phyloP scores from a whole-genome alignment of 2,888 invertebrate species.

The Monochamus alternatus region DNA sequence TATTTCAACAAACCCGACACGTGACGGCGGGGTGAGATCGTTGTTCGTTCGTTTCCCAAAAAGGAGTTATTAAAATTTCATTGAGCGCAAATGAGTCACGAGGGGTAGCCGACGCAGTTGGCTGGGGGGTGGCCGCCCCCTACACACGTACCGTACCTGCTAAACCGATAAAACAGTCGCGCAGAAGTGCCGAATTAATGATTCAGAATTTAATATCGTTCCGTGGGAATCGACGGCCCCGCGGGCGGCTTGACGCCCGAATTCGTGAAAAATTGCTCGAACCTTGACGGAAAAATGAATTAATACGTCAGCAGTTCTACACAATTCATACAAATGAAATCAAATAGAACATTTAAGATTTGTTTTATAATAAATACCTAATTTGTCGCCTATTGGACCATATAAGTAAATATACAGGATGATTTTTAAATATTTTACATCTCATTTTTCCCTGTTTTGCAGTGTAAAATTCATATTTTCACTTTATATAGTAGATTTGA shows the following conservation, averaged over 20 bases:
- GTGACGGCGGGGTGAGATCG: constrained; percentile 44
- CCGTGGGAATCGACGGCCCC: constrained; percentile 7
- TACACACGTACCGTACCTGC: constrained; percentile 21
- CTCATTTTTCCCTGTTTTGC: too few species aligned
- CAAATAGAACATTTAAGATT: too few species aligned
- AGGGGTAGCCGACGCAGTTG: constrained; percentile 39
- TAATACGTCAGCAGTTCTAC: too few species aligned
- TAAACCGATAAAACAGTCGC: constrained; percentile 28
- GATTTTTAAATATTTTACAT: too few species aligned
- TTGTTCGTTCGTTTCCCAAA: constrained; percentile 39
- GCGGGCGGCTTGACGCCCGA: background rate
- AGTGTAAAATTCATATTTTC: too few species aligned
- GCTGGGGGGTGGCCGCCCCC: constrained; percentile 40
- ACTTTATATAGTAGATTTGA: too few species aligned
- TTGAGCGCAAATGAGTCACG: constrained; percentile 52
- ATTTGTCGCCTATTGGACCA: too few species aligned
- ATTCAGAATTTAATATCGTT: constrained; percentile 31
- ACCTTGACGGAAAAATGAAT: background rate
- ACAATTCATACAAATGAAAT: too few species aligned
- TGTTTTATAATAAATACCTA: too few species aligned
- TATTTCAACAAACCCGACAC: constrained; percentile 52
- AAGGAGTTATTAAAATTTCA: constrained; percentile 56
- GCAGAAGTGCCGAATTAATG: constrained; percentile 27
- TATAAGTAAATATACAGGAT: too few species aligned
- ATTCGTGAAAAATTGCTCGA: background rate